These are phyloP conservation scores for Acrossocheilus fasciatus DNA, from an alignment of 2,797 vertebrate genomes.

Conservation along the genomic window DNA sequence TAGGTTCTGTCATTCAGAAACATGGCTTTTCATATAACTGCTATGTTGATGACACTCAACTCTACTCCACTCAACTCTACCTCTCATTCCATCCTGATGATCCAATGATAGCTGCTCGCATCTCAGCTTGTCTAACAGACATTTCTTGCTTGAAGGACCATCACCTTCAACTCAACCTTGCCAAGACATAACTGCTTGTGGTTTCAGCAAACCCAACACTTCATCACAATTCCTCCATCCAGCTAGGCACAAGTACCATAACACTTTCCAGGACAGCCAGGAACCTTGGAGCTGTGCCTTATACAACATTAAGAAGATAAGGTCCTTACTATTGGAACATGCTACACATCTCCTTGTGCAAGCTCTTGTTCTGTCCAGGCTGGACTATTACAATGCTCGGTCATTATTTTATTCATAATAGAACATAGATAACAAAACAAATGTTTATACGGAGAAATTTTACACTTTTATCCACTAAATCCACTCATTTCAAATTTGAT, in stretches of 20 bases:
- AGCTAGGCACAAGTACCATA: neutral
- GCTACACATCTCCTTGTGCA: neutral
- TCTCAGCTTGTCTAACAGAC: neutral
- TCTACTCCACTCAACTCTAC: neutral
- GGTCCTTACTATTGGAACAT: neutral
- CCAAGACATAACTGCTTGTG: neutral
- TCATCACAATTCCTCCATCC: neutral
- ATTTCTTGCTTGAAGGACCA: neutral
- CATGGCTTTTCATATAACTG: neutral
- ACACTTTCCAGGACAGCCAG: neutral
- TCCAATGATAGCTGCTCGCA: rapidly evolving
- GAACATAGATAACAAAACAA: no score
- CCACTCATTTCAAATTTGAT: no score
- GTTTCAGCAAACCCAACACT: neutral
- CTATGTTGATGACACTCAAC: neutral
- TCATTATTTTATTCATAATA: no score
- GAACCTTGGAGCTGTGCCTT: neutral
- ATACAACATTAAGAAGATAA: neutral
- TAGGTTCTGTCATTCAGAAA: neutral
- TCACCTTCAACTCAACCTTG: neutral
- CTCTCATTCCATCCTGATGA: neutral
- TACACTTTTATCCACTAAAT: no score
- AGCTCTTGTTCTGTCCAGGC: neutral
- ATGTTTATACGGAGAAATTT: no score
- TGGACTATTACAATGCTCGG: no score